Conservation (phyloP, 1,140 invertebrate species). For the Lethrus apterus region DNA sequence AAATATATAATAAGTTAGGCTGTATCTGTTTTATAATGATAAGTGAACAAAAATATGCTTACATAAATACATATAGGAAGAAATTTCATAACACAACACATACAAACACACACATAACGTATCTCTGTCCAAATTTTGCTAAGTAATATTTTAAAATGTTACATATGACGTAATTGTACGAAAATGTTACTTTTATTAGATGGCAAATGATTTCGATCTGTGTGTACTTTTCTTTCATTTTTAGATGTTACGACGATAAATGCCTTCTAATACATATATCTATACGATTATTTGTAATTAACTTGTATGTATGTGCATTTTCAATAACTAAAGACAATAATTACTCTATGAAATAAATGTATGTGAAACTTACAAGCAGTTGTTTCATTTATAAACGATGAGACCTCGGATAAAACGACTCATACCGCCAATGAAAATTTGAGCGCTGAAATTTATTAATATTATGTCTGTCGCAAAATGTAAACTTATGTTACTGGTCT, state of each 20-base stretch:
- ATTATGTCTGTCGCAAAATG: too few species aligned
- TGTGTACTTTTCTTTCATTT: slow-evolving; percentile 1
- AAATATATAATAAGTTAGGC: slow-evolving; percentile 16
- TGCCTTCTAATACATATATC: slow-evolving; percentile 22
- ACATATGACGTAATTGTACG: background rate
- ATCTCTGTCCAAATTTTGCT: too few species aligned
- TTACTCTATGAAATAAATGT: slow-evolving; percentile 36
- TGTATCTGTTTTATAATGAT: slow-evolving; percentile 14
- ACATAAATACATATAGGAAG: too few species aligned
- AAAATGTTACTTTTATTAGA: slow-evolving; percentile 20
- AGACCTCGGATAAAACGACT: too few species aligned
- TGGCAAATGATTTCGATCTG: slow-evolving; percentile 18
- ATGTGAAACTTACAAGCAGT: slow-evolving; percentile 21
- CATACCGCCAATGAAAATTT: too few species aligned
- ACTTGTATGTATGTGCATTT: slow-evolving; percentile 39
- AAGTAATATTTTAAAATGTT: too few species aligned
- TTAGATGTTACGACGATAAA: slow-evolving; percentile 14
- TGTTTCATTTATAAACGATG: background rate
- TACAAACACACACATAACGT: too few species aligned
- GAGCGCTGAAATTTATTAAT: too few species aligned
- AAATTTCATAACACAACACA: too few species aligned
- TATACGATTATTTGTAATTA: slow-evolving; percentile 28
- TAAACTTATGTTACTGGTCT: too few species aligned
- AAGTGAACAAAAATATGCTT: too few species aligned
- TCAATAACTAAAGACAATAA: slow-evolving; percentile 42